Evolutionary conservation across 2,113 vertebrate species (phyloP).

Genomic region (Carassius gibelio): DNA sequence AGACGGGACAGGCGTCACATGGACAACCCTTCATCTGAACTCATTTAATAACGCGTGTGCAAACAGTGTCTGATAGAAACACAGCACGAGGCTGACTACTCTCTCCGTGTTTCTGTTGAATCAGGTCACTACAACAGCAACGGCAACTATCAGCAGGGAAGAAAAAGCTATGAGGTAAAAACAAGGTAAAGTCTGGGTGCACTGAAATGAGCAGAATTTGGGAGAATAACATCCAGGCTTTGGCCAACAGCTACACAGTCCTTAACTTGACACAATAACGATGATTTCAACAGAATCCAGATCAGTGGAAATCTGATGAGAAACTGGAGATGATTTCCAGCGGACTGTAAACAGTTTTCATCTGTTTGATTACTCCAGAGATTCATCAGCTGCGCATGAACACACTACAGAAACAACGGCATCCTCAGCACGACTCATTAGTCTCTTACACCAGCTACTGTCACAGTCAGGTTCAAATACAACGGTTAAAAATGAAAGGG

Average conservation of each 20-base stretch:
- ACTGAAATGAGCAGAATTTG: not conserved
- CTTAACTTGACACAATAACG: constrained; percentile 43
- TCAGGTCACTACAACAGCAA: not conserved
- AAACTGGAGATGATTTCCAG: constrained; percentile 31
- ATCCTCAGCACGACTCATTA: not conserved
- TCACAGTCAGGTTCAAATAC: not conserved
- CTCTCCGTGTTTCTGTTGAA: not conserved
- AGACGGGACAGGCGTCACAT: not conserved
- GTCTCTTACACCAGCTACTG: not conserved
- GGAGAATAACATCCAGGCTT: constrained; percentile 23
- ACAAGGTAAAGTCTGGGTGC: not conserved
- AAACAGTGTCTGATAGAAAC: not conserved
- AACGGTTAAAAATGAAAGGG: not conserved
- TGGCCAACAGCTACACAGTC: constrained; percentile 30
- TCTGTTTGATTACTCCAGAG: constrained; percentile 51
- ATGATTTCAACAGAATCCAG: constrained; percentile 56
- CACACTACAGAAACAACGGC: constrained; percentile 46
- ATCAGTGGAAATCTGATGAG: constrained; percentile 46
- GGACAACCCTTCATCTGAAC: not conserved
- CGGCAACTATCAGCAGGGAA: not conserved
- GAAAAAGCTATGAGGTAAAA: not conserved
- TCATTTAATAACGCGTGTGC: not conserved
- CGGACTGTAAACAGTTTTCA: constrained; percentile 22
- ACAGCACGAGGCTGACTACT: not conserved
- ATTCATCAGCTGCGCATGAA: constrained; percentile 53